Percentiles rank a stretch among this genome's conserved stretches.
Conservation (phyloP, 2,113 vertebrate genomes). For the Ellobius talpinus region DNA sequence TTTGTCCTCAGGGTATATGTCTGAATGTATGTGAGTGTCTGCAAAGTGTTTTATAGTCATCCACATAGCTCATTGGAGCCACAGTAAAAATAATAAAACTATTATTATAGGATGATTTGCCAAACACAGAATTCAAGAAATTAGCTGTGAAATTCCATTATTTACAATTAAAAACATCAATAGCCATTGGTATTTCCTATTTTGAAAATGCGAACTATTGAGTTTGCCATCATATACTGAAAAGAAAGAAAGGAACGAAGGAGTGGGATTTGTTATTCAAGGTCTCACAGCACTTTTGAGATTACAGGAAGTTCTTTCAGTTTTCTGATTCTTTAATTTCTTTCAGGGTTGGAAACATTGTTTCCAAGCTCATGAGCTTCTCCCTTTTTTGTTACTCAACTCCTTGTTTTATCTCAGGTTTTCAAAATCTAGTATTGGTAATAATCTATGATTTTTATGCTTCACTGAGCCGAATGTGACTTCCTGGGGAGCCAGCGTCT, state of each 20-base stretch:
- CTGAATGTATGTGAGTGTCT: neutral
- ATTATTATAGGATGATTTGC: neutral
- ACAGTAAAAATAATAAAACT: conserved; percentile 8
- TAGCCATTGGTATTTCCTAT: neutral
- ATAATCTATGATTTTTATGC: conserved; percentile 14
- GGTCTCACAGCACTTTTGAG: neutral
- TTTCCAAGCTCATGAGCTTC: neutral
- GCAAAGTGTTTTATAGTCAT: conserved; percentile 2
- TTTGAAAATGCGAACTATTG: neutral
- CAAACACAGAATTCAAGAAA: neutral
- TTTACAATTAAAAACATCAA: neutral
- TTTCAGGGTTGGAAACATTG: neutral
- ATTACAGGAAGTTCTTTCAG: neutral
- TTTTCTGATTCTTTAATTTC: neutral
- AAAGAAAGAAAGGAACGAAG: neutral
- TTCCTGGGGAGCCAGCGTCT: neutral
- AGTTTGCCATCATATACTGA: neutral
- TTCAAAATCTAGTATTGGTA: neutral
- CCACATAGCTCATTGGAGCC: neutral
- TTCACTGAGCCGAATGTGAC: neutral
- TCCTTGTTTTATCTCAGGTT: neutral
- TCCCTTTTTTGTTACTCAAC: neutral
- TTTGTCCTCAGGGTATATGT: neutral
- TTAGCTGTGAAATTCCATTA: neutral
- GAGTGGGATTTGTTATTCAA: neutral